Base-by-base conservation (phyloP, 2,888 invertebrate genomes). In the Pherbina coryleti region DNA sequence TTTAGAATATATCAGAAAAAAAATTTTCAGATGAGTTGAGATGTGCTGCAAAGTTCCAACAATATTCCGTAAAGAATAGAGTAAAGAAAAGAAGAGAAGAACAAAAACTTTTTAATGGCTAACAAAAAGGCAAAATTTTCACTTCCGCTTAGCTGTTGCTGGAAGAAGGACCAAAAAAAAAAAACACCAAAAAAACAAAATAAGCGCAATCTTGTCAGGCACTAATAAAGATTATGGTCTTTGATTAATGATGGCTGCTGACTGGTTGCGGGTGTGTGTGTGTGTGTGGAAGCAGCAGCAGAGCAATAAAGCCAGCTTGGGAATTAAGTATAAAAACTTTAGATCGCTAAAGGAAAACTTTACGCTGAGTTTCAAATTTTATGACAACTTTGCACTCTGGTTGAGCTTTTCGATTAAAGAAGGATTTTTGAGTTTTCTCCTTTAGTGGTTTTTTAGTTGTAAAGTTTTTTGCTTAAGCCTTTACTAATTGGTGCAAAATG, bases 241-340 rank as follows among this genome's bases (percentile, higher is more conserved):
- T 49, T 69, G 69, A 69, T 69, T 69, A 69, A 69, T 69, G 69
- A 69, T 51, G 69, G 34, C 19, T 34, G 37, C 17, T 66, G 66
- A 25, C 60, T 17, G 60, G 60, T 28, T 60, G 55, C 9, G 60
- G 25, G 25, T 14, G 60, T 60, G 17, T 17, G n/a, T 55, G n/a
- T 55, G 8, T 14, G 60, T 28, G 3, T 37, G 8, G 37, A 37
- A 44, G 44, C 44, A 2, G 44, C 44, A 44, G 14, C 11, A 44
- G 44, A 1, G 44, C 14, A 2, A 44, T 11, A 44, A 44, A 44
- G 44, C 7, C 44, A 44, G 44, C 44, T 1, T 44, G 44, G 44
- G 44, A 44, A 44, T 44, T 44, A 44, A 3, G 44, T 44, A 8
- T 28, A 25, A 57, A 60, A 60, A 60, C 57, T 60, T 25, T 55